Percentiles rank a stretch among this genome's conserved stretches.
Evolutionary conservation across 2,888 invertebrate genomes (phyloP).

Genomic region (Pseudolycoriella hygida): DNA sequence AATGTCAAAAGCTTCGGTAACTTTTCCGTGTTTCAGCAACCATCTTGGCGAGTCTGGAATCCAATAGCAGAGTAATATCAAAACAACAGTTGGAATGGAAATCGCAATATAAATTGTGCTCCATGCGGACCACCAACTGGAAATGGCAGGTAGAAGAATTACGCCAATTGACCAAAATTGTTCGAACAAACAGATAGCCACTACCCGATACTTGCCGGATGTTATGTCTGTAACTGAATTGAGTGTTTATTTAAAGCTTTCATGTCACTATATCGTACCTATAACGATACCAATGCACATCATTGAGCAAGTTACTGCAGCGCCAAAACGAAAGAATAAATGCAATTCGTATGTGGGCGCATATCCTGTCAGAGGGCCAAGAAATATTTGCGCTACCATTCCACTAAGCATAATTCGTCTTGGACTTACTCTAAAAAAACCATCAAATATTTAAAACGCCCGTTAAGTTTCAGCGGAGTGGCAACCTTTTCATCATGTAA

Average conservation of each 20-base stretch:
- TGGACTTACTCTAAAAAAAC: conserved; percentile 17
- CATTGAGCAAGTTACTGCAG: conserved; percentile 28
- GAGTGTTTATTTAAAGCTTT: too few species aligned
- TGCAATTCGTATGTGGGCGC: conserved; percentile 26
- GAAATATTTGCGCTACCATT: conserved; percentile 25
- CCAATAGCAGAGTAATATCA: conserved; percentile 26
- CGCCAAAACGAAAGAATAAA: conserved; percentile 25
- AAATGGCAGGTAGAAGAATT: conserved; percentile 25
- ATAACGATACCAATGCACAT: conserved; percentile 30
- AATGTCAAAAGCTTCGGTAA: conserved; percentile 16
- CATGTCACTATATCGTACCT: conserved; percentile 23
- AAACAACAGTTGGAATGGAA: conserved; percentile 26
- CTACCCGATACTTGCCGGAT: conserved; percentile 25
- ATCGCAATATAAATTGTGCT: conserved; percentile 27
- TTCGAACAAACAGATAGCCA: conserved; percentile 27
- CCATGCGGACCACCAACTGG: conserved; percentile 26
- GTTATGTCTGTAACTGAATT: conserved; percentile 27
- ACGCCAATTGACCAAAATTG: conserved; percentile 32
- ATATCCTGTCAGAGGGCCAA: conserved; percentile 27
- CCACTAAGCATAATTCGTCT: conserved; percentile 25
- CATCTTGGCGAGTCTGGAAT: conserved; percentile 31
- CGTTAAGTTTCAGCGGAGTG: too few species aligned
- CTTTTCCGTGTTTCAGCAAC: conserved; percentile 23
- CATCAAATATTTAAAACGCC: too few species aligned
- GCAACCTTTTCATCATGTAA: too few species aligned